Percentiles rank a stretch among this genome's conserved stretches.
Conservation (phyloP, 2,888 invertebrate species). For the Drosophila peninsularis region DNA sequence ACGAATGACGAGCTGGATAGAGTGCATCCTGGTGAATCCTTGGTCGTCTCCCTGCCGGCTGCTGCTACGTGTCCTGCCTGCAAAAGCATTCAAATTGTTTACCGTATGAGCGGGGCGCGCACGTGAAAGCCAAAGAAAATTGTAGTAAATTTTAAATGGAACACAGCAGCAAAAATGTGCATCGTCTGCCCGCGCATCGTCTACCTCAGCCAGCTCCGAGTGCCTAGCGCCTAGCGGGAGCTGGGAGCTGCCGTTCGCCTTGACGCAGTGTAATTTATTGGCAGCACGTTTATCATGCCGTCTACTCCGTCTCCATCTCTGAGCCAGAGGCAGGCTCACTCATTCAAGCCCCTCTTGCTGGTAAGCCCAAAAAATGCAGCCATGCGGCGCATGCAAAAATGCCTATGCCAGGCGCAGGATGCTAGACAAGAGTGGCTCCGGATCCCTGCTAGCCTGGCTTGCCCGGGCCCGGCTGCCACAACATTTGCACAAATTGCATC, state of each 20-base stretch:
- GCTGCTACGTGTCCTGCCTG: constrained; percentile 71
- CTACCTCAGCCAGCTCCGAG: background rate
- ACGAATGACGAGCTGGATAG: constrained; percentile 38
- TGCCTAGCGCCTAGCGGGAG: background rate
- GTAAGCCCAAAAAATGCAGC: constrained; percentile 79
- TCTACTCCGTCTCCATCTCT: constrained; percentile 53
- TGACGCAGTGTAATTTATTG: constrained; percentile 81
- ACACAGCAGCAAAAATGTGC: constrained; percentile 78
- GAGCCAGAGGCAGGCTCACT: constrained; percentile 28
- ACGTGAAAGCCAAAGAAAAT: constrained; percentile 78
- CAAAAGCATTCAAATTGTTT: constrained; percentile 79
- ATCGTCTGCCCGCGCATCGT: constrained; percentile 30
- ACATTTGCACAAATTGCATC: constrained; percentile 76
- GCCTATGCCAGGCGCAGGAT: constrained; percentile 64
- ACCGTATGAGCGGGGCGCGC: constrained; percentile 72
- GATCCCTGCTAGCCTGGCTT: constrained; percentile 8
- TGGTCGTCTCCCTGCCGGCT: constrained; percentile 27
- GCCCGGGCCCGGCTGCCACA: constrained; percentile 53
- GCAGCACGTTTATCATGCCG: constrained; percentile 80
- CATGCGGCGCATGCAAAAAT: constrained; percentile 80
- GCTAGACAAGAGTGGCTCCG: constrained; percentile 26
- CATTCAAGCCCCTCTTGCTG: constrained; percentile 21
- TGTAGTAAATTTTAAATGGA: constrained; percentile 80
- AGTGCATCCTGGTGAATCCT: constrained; percentile 66
- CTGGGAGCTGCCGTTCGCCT: constrained; percentile 55